Evolutionary conservation across 2,888 invertebrate genomes (phyloP).

Genomic region (Drosophila incognita): DNA sequence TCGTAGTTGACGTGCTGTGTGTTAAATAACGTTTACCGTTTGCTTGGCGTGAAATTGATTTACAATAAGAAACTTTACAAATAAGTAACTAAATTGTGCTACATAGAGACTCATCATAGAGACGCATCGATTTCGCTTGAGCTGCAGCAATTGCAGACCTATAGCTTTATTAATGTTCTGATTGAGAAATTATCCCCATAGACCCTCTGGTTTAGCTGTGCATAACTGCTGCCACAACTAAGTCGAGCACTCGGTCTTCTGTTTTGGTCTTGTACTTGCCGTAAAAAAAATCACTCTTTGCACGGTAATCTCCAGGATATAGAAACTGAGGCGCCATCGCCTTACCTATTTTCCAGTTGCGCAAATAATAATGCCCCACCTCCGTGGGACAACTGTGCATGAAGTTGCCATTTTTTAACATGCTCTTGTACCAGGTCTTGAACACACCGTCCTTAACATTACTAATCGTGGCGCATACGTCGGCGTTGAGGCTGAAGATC

Average conservation of each 20-base stretch:
- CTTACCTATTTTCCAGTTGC: conserved; percentile 54
- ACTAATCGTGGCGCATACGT: conserved; percentile 48
- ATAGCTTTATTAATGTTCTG: conserved; percentile 34
- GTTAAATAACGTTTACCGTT: conserved; percentile 78
- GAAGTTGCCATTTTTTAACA: conserved; percentile 61
- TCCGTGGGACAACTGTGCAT: conserved; percentile 68
- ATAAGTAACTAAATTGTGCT: background rate
- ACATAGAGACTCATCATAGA: background rate
- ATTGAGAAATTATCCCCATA: background rate
- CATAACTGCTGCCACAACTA: conserved; percentile 4
- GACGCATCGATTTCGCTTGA: conserved; percentile 66
- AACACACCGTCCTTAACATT: conserved; percentile 57
- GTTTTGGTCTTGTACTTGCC: conserved; percentile 38
- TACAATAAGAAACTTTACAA: conserved; percentile 39
- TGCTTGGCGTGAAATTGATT: conserved; percentile 77
- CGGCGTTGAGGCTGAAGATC: conserved; percentile 50
- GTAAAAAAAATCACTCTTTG: conserved; percentile 15
- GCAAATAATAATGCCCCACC: conserved; percentile 60
- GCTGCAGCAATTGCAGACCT: conserved; percentile 19
- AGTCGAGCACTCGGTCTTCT: conserved; percentile 6
- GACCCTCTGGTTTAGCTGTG: conserved; percentile 15
- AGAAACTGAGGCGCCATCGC: conserved; percentile 54
- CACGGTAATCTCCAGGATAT: conserved; percentile 37
- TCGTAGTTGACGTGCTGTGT: conserved; percentile 65
- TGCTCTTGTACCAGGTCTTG: conserved; percentile 63